Evolutionary conservation across 2,797 vertebrate species (phyloP), one percentile per base, ranked within the genome.

Genomic region (Natrix natrix): DNA sequence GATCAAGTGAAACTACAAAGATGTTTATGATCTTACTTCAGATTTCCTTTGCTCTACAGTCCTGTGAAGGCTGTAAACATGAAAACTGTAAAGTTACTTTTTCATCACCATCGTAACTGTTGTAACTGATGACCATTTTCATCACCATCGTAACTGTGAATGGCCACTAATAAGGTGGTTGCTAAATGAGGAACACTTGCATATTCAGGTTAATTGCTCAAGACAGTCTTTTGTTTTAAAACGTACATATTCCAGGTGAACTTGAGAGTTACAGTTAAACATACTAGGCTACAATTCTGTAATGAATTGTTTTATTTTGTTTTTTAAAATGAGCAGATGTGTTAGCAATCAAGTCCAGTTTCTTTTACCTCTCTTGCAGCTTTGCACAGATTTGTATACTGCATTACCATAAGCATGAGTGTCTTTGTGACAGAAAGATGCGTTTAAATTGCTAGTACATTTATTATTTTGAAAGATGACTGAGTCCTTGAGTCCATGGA

Each of bases 381-480:
- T 87, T 32, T 52, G 86, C 54, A 61, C 59, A 89, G 20, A 55
- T 92, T 61, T 86, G 28, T 66, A 61, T 91, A 66, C 86, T 26
- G 55, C 86, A 74, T 94, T 61, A 90, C 74, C 37, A 43, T 59
- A 69, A 94, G 54, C 54, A 87, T 60, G 89, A 87, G 43, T 52
- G 11, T 66, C 14, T 66, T 89, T 89, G 55, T 88, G 78, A 90
- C 28, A 61, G 56, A 63, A 74, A 74, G 59, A 59, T 86, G 17
- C 52, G 90, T 94, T 91, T 89, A 89, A 93, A 90, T 90, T 60
- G 69, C 26, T 92, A 74, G 78, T 48, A 22, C 43, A 93, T 83
- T 90, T 60, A 57, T 93, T 87, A 37, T n/a, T 86, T 87, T 60
- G 59, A 91, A 91, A 89, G n/a, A 91, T 54, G 90, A 89, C 91